phyloP scores from a whole-genome alignment of 2,797 vertebrate genomes.

The Macropodus opercularis region DNA sequence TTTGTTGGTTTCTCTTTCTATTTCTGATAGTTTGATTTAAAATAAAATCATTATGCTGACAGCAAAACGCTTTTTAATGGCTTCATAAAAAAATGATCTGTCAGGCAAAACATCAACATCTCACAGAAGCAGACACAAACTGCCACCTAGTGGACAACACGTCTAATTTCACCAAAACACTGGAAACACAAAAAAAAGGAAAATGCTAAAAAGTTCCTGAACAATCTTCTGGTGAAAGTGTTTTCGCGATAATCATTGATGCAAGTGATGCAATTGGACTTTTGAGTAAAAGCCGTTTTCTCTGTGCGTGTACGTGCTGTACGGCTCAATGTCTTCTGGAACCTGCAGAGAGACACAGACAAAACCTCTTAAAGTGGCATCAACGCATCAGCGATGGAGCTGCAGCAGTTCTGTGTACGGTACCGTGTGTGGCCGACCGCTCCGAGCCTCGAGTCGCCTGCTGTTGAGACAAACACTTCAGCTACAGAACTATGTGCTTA shows the following conservation, averaged over 20 bases:
- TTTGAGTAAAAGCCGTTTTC: conserved; percentile 39
- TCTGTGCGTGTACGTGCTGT: conserved; percentile 31
- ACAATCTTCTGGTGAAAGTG: too few relatives aligned
- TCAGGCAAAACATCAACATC: too few relatives aligned
- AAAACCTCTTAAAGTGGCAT: not conserved
- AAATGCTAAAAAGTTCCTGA: too few relatives aligned
- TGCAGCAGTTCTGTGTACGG: not conserved
- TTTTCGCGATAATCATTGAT: too few relatives aligned
- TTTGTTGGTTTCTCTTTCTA: too few relatives aligned
- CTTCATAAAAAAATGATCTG: too few relatives aligned
- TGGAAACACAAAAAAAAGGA: too few relatives aligned
- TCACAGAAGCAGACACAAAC: not conserved
- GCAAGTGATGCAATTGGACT: fast-evolving
- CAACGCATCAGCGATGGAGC: fast-evolving
- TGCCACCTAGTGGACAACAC: conserved; percentile 22
- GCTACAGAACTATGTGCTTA: fast-evolving
- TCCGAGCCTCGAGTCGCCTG: not conserved
- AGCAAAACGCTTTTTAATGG: too few relatives aligned
- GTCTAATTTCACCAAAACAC: not conserved
- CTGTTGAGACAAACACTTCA: conserved; percentile 10
- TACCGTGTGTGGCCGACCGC: not conserved
- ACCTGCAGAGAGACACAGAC: not conserved
- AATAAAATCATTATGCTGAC: too few relatives aligned
- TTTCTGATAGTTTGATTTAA: too few relatives aligned
- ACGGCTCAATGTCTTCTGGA: conserved; percentile 21